Evolutionary conservation across 2,797 vertebrate genomes (phyloP).

Genomic region (Staurois parvus): DNA sequence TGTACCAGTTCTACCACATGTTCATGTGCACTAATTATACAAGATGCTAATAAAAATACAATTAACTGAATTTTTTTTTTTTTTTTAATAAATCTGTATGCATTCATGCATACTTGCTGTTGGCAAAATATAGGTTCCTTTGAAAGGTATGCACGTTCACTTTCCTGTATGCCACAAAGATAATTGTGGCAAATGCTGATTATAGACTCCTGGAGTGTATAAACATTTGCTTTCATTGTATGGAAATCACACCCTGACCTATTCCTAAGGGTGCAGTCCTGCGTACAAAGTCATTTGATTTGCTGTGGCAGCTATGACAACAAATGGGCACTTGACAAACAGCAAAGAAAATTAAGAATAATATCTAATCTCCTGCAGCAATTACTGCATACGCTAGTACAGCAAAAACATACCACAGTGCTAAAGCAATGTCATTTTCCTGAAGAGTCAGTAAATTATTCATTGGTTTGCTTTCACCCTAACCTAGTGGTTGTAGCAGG

Average conservation of each 20-base stretch:
- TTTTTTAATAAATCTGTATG: too few relatives aligned
- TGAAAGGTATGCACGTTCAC: background rate
- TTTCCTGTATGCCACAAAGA: conserved; percentile 49
- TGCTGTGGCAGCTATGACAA: conserved; percentile 70
- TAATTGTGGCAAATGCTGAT: conserved; percentile 32
- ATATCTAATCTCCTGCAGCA: conserved; percentile 76
- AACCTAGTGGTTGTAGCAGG: conserved; percentile 59
- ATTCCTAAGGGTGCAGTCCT: conserved; percentile 56
- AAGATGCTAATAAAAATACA: too few relatives aligned
- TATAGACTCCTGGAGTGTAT: conserved; percentile 37
- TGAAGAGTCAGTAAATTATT: conserved; percentile 76
- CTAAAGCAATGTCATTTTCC: conserved; percentile 67
- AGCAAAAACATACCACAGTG: conserved; percentile 73
- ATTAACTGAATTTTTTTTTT: too few relatives aligned
- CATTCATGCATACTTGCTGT: background rate
- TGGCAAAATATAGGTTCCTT: background rate
- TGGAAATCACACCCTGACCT: conserved; percentile 16
- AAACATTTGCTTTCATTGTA: conserved; percentile 35
- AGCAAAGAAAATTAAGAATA: conserved; percentile 78
- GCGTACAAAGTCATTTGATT: conserved; percentile 70
- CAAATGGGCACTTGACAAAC: conserved; percentile 72
- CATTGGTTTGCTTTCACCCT: conserved; percentile 56
- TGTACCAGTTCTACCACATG: too few relatives aligned
- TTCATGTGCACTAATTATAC: too few relatives aligned
- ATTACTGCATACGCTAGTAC: conserved; percentile 72